Evolutionary conservation across 1,140 invertebrate genomes (phyloP).

Genomic region (Trichonephila clavipes): DNA sequence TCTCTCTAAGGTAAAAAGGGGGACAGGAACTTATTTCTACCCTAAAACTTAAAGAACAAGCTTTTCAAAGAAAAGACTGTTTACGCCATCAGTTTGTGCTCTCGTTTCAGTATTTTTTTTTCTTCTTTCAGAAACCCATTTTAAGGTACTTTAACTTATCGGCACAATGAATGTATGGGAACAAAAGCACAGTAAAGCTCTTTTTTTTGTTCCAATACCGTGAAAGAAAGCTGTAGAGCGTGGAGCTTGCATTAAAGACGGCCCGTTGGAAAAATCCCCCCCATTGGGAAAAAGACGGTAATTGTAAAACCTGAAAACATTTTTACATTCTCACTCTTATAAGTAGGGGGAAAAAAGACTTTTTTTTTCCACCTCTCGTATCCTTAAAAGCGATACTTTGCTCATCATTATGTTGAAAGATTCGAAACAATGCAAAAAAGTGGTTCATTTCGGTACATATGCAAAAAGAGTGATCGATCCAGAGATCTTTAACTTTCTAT

Average conservation of each 20-base stretch:
- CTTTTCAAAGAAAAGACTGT: constrained; percentile 56
- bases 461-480: neutral
- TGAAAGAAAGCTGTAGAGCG: constrained; percentile 59
- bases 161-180: constrained; percentile 65
- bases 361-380: constrained; percentile 15
- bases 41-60: constrained; percentile 37
- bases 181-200: constrained; percentile 37
- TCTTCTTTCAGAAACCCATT: constrained; percentile 61
- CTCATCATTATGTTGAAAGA: constrained; percentile 71
- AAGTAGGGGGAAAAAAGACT: neutral
- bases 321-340: constrained; percentile 51
- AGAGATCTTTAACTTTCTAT: neutral
- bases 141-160: constrained; percentile 73
- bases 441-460: neutral
- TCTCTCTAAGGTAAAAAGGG: neutral
- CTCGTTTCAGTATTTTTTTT: constrained; percentile 7
- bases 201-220: neutral
- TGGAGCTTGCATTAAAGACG: constrained; percentile 29
- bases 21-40: constrained; percentile 47
- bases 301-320: constrained; percentile 65
- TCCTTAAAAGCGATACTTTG: constrained; percentile 63
- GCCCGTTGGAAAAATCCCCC: constrained; percentile 26
- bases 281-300: constrained; percentile 38
- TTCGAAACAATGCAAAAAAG: constrained; percentile 61
- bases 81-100: constrained; percentile 56